Evolutionary conservation across 2,797 vertebrate species (phyloP), one percentile per base, ranked within the genome.

Genomic region (Pteronotus mesoamericanus): DNA sequence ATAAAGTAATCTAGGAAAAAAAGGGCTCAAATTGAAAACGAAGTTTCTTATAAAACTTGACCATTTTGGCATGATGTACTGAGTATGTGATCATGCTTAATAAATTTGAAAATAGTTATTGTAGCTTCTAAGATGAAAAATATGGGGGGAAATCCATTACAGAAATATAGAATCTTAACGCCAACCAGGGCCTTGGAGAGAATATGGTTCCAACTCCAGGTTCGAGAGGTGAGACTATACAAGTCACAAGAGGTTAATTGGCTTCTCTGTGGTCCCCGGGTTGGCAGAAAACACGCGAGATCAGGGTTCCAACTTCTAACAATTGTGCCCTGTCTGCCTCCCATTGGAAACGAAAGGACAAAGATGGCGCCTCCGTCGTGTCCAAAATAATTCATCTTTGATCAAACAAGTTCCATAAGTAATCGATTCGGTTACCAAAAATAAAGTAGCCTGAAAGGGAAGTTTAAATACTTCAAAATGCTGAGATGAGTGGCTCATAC

Each of bases 111-210:
- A 85, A 74, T 77, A 53, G 92, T 37, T 51, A 53, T 42, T 71
- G 57, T 94, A 68, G 34, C 11, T 92, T 94, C 83, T 87, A 88
- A 94, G 46, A 87, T 89, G 51, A 82, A 94, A 92, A 89, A 53
- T 55, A 37, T 12, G 44, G 71, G 44, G 26, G 10, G 53, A 80
- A 89, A 77, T 26, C 53, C 55, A 87, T 85, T n/a, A 51, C 51
- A 39, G 82, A 90, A 71, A 51, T 55, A 78, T 2, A 74, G 85
- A 89, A 10, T 80, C 69, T 66, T 64, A 88, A 18, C 59, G 16
- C 10, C 42, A 29, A 44, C 55, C n/a, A 84, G 39, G 26, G 19
- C 51, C 37, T 68, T 48, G 24, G 32, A 82, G 39, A 95, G 51
- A 85, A 64, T 4, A 21, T 19, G 6, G 3, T 64, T 68, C 61